Conservation (phyloP, 2,797 vertebrate genomes). For the Hippocampus kuda region DNA sequence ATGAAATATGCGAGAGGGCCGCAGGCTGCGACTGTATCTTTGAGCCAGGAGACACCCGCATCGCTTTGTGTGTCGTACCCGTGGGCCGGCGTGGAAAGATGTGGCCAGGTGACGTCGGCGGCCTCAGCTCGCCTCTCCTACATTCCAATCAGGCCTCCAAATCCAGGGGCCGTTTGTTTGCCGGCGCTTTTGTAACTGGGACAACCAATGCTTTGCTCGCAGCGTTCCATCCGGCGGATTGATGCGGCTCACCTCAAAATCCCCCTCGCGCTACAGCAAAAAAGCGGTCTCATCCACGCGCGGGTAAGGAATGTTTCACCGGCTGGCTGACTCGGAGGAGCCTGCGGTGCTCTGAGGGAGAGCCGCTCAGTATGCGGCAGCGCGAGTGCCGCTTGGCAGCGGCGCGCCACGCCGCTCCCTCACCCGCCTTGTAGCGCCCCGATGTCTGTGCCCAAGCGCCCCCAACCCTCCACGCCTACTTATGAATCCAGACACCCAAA, state of each 20-base stretch:
- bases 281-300: constrained; percentile 37
- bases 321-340: constrained; percentile 37
- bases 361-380: constrained; percentile 37
- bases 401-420: constrained; percentile 25
- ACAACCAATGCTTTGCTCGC: constrained; percentile 23
- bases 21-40: constrained; percentile 68
- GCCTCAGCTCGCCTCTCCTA: neutral
- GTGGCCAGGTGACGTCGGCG: constrained; percentile 19
- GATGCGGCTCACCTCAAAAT: constrained; percentile 33
- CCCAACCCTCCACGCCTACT: constrained; percentile 22
- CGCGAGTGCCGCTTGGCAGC: constrained; percentile 56
- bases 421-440: constrained; percentile 32
- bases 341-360: constrained; percentile 31
- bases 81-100: constrained; percentile 27
- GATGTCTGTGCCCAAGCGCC: constrained; percentile 1
- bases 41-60: constrained; percentile 60
- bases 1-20: constrained; percentile 65
- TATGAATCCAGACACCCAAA: constrained; percentile 38
- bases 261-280: constrained; percentile 23
- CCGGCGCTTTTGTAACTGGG: constrained; percentile 12
- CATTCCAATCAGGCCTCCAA: constrained; percentile 1
- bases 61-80: constrained; percentile 20
- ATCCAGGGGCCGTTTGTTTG: neutral
- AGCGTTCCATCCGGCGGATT: constrained; percentile 8
- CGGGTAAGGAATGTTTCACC: constrained; percentile 49